A percentile compares a stretch with the other conserved stretches of the same genome.
Evolutionary conservation across 2,113 vertebrate genomes (phyloP).

Genomic region (Peucedramus taeniatus): DNA sequence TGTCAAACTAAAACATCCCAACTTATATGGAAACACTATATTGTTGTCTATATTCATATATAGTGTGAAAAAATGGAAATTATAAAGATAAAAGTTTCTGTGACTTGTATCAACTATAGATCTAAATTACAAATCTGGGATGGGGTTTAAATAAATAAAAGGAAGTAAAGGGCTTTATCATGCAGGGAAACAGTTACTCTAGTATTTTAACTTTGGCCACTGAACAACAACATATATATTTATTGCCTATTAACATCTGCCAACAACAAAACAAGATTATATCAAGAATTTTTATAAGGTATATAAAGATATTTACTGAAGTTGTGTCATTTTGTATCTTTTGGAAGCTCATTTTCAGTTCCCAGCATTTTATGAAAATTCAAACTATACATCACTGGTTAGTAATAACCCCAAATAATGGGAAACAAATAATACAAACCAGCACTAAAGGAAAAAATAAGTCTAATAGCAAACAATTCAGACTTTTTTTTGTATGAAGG

Average conservation of each 20-base stretch:
- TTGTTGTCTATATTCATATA: neutral
- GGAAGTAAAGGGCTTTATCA: slow-evolving; percentile 24
- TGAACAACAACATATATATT: slow-evolving; percentile 23
- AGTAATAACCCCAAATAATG: slow-evolving; percentile 17
- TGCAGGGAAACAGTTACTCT: slow-evolving; percentile 35
- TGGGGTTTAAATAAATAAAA: neutral
- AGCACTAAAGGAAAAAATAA: neutral
- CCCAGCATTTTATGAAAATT: slow-evolving; percentile 16
- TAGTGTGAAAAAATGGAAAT: neutral
- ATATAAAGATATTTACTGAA: neutral
- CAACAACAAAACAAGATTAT: slow-evolving; percentile 7
- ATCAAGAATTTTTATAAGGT: slow-evolving; percentile 7
- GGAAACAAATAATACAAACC: slow-evolving; percentile 38
- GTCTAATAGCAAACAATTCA: slow-evolving; percentile 10
- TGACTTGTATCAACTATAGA: neutral
- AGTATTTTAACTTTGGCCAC: neutral
- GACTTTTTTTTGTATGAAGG: neutral
- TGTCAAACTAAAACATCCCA: neutral
- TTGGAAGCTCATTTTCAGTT: slow-evolving; percentile 54
- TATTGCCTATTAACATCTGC: neutral
- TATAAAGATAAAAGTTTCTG: neutral
- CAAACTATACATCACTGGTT: neutral
- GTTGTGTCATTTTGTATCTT: neutral
- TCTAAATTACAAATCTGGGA: neutral
- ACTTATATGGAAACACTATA: neutral